Percentiles rank a stretch among this genome's conserved stretches.
phyloP scores from a whole-genome alignment of 2,797 vertebrate genomes.

The Dromococcyx pavoninus region DNA sequence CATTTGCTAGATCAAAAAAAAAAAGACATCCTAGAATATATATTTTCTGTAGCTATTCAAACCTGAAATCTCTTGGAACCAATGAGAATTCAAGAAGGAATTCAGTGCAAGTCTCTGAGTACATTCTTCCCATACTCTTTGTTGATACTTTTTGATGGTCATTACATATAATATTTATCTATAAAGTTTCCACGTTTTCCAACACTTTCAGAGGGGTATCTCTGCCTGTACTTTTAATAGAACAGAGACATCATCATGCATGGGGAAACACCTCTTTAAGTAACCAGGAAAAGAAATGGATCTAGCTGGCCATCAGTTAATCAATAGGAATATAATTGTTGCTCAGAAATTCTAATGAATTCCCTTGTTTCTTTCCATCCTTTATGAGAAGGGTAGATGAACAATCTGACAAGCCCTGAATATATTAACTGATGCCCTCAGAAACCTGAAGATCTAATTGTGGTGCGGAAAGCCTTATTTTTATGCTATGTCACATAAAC shows the following conservation, averaged over 20 bases:
- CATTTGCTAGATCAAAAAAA: neutral
- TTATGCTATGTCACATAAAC: neutral
- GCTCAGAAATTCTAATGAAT: neutral
- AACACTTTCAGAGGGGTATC: neutral
- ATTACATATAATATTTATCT: neutral
- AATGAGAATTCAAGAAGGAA: neutral
- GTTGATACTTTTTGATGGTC: neutral
- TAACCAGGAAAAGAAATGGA: neutral
- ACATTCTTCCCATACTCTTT: neutral
- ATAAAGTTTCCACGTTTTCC: neutral
- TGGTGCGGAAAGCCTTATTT: neutral
- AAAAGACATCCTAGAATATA: neutral
- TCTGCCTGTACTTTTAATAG: neutral
- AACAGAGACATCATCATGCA: neutral
- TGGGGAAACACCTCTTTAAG: neutral
- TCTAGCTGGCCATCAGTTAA: neutral
- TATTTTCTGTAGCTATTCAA: neutral
- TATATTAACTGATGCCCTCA: neutral
- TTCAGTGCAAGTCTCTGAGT: neutral
- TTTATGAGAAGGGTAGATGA: neutral
- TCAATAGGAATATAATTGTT: neutral
- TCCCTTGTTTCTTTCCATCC: neutral
- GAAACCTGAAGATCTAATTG: neutral
- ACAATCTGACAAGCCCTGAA: neutral
- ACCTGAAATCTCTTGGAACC: neutral